Evolutionary conservation across 2,888 invertebrate species (phyloP).

Genomic region (Hypselothyrea guttata): DNA sequence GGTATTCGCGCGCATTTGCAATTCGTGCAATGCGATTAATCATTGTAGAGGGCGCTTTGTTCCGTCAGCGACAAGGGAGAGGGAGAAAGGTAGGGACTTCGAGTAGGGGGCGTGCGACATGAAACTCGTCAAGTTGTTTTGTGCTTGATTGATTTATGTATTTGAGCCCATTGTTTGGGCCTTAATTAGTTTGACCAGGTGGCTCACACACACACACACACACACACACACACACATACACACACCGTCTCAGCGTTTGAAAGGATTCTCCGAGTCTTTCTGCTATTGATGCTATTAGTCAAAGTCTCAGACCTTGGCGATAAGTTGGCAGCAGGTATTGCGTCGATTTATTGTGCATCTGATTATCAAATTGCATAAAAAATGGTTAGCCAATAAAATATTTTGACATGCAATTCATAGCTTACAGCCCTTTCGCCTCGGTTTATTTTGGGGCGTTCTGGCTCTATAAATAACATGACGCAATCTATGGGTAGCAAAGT

Average conservation of each 20-base stretch:
- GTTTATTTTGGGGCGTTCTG: no score
- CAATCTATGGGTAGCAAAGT: conserved; percentile 65
- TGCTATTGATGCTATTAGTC: conserved; percentile 61
- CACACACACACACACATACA: neutral
- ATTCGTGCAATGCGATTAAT: conserved; percentile 60
- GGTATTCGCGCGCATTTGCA: conserved; percentile 56
- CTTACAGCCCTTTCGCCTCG: conserved; percentile 49
- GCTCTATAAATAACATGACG: conserved; percentile 79
- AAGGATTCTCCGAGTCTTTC: neutral
- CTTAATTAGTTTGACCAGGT: conserved; percentile 75
- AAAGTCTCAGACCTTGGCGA: conserved; percentile 55
- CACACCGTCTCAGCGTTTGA: conserved; percentile 5
- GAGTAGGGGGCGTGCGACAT: conserved; percentile 33
- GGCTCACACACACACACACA: conserved; percentile 18
- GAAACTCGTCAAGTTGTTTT: conserved; percentile 73
- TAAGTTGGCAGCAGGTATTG: conserved; percentile 57
- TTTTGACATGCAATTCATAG: conserved; percentile 78
- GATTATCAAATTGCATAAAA: conserved; percentile 76
- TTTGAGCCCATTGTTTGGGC: conserved; percentile 63
- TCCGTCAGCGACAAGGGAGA: conserved; percentile 3
- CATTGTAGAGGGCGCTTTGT: conserved; percentile 56
- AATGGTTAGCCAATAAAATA: conserved; percentile 79
- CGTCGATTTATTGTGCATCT: conserved; percentile 65
- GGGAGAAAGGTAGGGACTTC: neutral
- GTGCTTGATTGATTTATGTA: conserved; percentile 71